A percentile compares a stretch with the other conserved stretches of the same genome.
Conservation (phyloP, 2,888 invertebrate genomes). For the Ichneumoninae sp. region DNA sequence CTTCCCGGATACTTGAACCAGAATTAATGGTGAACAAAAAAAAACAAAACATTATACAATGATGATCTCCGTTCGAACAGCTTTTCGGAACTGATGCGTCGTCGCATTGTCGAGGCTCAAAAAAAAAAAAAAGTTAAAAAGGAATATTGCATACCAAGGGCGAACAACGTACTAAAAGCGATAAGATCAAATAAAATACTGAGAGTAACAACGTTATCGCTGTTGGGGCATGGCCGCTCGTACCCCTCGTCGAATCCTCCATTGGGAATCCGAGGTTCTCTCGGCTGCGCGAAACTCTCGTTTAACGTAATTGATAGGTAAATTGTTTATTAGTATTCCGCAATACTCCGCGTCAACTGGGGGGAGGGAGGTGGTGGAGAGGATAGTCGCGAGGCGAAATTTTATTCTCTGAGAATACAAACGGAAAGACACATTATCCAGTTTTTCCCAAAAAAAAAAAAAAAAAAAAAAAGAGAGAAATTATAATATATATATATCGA, state of each 20-base stretch:
- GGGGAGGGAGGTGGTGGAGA: neutral
- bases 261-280: conserved; percentile 18
- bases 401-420: conserved; percentile 11
- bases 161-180: conserved; percentile 28
- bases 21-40: conserved; percentile 4
- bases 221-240: conserved; percentile 20
- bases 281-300: conserved; percentile 18
- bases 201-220: conserved; percentile 32
- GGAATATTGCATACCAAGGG: conserved; percentile 33
- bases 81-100: conserved; percentile 43
- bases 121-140: neutral
- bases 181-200: conserved; percentile 40
- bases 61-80: conserved; percentile 21
- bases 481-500: conserved; percentile 22
- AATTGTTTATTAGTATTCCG: conserved; percentile 71
- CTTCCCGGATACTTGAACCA: neutral
- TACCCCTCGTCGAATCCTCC: conserved; percentile 15
- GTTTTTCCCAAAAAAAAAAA: conserved; percentile 30
- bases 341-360: conserved; percentile 73
- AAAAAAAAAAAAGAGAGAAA: no score
- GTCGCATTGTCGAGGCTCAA: conserved; percentile 55
- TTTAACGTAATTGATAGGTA: conserved; percentile 32
- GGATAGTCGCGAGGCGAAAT: conserved; percentile 25
- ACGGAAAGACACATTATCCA: conserved; percentile 42
- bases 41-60: conserved; percentile 20